Conservation (phyloP, 2,888 invertebrate species). For the Caenorhabditis uteleia region DNA sequence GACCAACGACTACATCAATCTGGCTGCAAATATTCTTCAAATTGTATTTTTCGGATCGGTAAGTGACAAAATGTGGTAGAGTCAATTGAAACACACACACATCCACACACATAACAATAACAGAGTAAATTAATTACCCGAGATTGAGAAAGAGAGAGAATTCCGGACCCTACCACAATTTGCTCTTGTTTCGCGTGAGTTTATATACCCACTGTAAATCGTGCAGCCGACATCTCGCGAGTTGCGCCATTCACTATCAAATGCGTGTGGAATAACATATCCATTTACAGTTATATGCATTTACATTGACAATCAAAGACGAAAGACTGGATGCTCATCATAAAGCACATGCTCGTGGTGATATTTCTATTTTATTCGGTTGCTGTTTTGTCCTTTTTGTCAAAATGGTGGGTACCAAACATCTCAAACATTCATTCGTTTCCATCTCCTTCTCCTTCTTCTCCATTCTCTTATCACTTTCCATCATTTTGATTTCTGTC, state of each 20-base stretch:
- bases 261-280: no score
- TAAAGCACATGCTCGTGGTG: conserved; percentile 66
- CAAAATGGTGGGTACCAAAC: conserved; percentile 54
- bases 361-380: conserved; percentile 65
- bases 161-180: no score
- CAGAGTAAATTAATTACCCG: no score
- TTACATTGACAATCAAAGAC: conserved; percentile 46
- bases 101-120: no score
- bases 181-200: no score
- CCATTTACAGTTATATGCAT: conserved; percentile 52
- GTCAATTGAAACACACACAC: no score
- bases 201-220: no score
- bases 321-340: conserved; percentile 66
- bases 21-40: conserved; percentile 52
- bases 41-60: conserved; percentile 55
- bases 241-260: no score
- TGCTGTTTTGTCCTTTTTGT: conserved; percentile 60
- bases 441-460: background rate
- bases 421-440: background rate
- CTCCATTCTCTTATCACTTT: no score
- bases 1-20: conserved; percentile 49
- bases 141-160: no score
- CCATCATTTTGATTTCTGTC: no score
- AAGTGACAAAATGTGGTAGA: conserved; percentile 5
- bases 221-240: no score